Percentiles rank a stretch among this genome's conserved stretches.
Evolutionary conservation across 2,888 invertebrate species (phyloP).

Genomic region (Saturnia pavonia): DNA sequence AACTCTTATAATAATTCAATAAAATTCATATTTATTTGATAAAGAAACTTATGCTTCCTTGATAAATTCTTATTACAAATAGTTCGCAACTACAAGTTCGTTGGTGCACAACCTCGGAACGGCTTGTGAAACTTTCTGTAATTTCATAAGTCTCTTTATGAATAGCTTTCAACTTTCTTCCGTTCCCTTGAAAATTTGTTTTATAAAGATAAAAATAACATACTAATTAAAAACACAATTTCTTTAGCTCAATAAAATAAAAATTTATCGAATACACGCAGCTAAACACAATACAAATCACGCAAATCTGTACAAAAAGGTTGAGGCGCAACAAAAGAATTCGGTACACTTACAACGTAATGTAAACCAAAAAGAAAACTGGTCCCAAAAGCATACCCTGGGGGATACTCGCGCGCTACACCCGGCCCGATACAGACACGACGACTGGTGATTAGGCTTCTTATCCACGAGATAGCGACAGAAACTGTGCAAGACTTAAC

Average conservation of each 20-base stretch:
- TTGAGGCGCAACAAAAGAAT: conserved; percentile 75
- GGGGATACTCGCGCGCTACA: conserved; percentile 72
- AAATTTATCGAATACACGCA: conserved; percentile 30
- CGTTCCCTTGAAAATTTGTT: conserved; percentile 19
- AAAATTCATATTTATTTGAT: background rate
- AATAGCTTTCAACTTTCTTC: conserved; percentile 69
- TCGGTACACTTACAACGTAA: conserved; percentile 80
- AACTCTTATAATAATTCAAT: background rate
- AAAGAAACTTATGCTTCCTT: conserved; percentile 49
- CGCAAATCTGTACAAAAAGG: conserved; percentile 69
- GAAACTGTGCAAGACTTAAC: conserved; percentile 82
- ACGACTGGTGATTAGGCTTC: conserved; percentile 82
- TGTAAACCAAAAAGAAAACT: conserved; percentile 81
- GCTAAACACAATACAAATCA: conserved; percentile 65
- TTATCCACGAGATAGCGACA: conserved; percentile 81
- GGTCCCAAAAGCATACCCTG: conserved; percentile 79
- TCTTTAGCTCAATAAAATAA: conserved; percentile 1
- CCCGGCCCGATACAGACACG: conserved; percentile 79
- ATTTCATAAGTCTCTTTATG: conserved; percentile 75
- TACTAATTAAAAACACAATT: background rate
- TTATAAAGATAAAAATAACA: conserved; percentile 6
- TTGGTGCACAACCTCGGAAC: conserved; percentile 72
- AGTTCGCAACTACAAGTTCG: conserved; percentile 74
- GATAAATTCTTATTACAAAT: conserved; percentile 75
- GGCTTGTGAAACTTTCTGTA: conserved; percentile 68